A percentile compares a stretch with the other conserved stretches of the same genome.
Evolutionary conservation across 2,113 vertebrate genomes (phyloP).

Genomic region (Chitala chitala): DNA sequence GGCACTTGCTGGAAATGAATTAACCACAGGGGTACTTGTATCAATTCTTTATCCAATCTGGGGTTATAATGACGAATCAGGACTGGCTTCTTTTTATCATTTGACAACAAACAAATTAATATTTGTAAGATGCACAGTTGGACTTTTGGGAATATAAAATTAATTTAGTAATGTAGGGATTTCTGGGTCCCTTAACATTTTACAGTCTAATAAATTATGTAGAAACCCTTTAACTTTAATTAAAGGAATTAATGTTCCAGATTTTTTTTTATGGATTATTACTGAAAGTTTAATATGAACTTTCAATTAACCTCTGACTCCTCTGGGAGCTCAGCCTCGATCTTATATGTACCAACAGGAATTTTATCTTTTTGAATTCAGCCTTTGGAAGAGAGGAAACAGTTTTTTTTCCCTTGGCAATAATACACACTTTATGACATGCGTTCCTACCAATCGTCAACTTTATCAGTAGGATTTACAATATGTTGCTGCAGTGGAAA

Average conservation of each 20-base stretch:
- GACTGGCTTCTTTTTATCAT: too few species aligned
- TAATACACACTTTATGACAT: constrained; percentile 8
- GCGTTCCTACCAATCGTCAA: neutral
- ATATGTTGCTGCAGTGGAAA: neutral
- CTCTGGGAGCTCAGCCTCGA: neutral
- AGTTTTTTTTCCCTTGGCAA: neutral
- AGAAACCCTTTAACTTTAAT: constrained; percentile 24
- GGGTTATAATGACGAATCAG: too few species aligned
- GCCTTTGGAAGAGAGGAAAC: neutral
- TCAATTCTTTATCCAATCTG: neutral
- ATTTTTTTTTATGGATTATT: constrained; percentile 17
- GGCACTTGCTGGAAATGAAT: neutral
- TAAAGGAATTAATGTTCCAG: constrained; percentile 23
- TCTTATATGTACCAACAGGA: neutral
- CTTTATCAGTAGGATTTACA: neutral
- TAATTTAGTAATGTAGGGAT: constrained; percentile 1
- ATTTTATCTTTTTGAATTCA: neutral
- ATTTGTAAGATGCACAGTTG: neutral
- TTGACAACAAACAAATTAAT: neutral
- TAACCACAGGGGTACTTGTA: neutral
- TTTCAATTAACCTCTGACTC: constrained; percentile 24
- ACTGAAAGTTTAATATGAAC: constrained; percentile 18
- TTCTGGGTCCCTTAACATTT: constrained; percentile 4
- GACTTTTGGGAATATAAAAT: neutral
- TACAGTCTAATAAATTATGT: constrained; percentile 12